A percentile compares a stretch with the other conserved stretches of the same genome.
Evolutionary conservation across 2,113 vertebrate genomes (phyloP).

Genomic region (Terrapene triunguis): DNA sequence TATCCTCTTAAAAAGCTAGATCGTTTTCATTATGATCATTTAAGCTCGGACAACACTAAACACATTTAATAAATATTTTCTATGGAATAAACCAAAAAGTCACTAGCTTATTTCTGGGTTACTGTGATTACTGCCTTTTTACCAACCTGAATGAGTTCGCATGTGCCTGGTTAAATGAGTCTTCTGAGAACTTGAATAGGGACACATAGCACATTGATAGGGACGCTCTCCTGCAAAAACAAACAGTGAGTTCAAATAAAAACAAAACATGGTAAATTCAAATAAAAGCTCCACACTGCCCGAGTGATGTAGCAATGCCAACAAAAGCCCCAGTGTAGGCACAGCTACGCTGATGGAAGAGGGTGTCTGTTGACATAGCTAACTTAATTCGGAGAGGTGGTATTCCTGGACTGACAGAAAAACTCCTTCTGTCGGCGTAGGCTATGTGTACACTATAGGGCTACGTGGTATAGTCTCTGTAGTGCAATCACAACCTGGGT

Average conservation of each 20-base stretch:
- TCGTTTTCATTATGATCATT: neutral
- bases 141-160: conserved; percentile 98
- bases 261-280: neutral
- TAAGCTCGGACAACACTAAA: neutral
- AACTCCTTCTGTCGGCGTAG: neutral
- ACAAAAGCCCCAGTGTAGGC: neutral
- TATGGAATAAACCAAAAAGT: neutral
- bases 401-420: conserved; percentile 12
- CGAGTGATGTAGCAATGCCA: neutral
- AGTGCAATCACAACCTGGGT: neutral
- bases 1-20: neutral
- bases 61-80: neutral
- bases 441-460: neutral
- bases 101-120: neutral
- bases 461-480: neutral
- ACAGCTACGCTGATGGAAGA: neutral
- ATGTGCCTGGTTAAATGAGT: conserved; percentile 97
- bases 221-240: conserved; percentile 91
- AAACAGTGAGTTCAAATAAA: neutral
- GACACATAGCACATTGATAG: conserved; percentile 94
- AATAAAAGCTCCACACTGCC: neutral
- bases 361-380: neutral
- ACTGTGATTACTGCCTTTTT: neutral
- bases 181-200: conserved; percentile 99
- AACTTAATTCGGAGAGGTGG: neutral